Percentiles rank a stretch among this genome's conserved stretches.
Conservation (phyloP, 2,113 vertebrate genomes). For the Ammospiza nelsoni region DNA sequence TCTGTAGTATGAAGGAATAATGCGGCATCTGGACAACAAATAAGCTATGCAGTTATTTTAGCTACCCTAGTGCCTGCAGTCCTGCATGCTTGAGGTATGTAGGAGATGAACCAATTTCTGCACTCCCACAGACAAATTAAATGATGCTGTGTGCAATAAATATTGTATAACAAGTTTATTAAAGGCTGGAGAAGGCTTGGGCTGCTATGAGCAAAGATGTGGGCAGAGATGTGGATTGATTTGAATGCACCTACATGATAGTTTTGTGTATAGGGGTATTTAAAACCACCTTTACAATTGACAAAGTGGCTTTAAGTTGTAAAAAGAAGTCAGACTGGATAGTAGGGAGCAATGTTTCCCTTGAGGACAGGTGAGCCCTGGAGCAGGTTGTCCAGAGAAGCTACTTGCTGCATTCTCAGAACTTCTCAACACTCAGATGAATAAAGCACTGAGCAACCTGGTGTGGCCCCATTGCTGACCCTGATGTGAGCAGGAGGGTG, state of each 20-base stretch:
- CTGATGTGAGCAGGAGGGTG: not conserved
- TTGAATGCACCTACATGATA: not conserved
- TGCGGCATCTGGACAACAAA: not conserved
- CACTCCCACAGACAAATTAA: not conserved
- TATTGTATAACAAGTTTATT: conserved; percentile 25
- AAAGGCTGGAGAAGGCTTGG: not conserved
- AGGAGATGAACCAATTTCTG: not conserved
- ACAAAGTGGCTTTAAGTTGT: not conserved
- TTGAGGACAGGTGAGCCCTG: not conserved
- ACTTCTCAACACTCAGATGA: not conserved
- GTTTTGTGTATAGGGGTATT: not conserved
- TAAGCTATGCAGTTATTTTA: not conserved
- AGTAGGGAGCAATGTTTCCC: not conserved
- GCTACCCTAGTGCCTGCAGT: not conserved
- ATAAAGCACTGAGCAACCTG: not conserved
- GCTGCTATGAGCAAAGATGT: conserved; percentile 8
- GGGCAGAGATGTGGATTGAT: conserved; percentile 4
- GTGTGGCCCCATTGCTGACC: not conserved
- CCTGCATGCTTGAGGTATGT: not conserved
- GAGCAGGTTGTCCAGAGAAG: not conserved
- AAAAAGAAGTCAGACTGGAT: not conserved
- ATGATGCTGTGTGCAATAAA: not conserved
- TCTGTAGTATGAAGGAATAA: not conserved
- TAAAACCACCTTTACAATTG: not conserved
- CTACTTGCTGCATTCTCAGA: not conserved